Evolutionary conservation across 2,888 invertebrate genomes (phyloP).

Genomic region (Drosophila limbata): DNA sequence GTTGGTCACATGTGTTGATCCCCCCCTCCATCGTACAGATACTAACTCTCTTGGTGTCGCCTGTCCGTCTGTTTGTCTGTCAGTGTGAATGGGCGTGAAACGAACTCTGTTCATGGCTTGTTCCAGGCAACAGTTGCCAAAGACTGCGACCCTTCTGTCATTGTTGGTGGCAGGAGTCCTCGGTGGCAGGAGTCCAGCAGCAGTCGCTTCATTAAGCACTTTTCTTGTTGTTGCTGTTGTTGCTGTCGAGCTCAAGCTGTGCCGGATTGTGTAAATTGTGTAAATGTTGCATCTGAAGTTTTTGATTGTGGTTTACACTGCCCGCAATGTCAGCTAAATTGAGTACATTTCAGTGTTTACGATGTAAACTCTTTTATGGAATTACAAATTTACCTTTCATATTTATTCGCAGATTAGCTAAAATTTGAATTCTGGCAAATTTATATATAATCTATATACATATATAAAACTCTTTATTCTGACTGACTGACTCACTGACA

Average conservation of each 20-base stretch:
- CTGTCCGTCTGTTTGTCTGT: slow-evolving; percentile 24
- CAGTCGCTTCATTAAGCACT: slow-evolving; percentile 75
- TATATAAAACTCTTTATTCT: too few relatives aligned
- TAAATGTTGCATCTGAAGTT: slow-evolving; percentile 56
- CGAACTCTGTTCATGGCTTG: slow-evolving; percentile 51
- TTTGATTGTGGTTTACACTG: slow-evolving; percentile 49
- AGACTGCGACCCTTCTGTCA: slow-evolving; percentile 64
- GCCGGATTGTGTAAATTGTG: slow-evolving; percentile 61
- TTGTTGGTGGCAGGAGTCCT: slow-evolving; percentile 18
- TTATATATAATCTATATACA: too few relatives aligned
- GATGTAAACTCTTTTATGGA: slow-evolving; percentile 3
- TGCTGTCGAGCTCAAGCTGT: slow-evolving; percentile 62
- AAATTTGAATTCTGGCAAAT: background rate
- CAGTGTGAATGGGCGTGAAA: slow-evolving; percentile 70
- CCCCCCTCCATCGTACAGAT: background rate
- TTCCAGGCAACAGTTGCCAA: slow-evolving; percentile 71
- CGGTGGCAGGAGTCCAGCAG: slow-evolving; percentile 3
- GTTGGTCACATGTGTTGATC: slow-evolving; percentile 69
- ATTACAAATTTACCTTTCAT: background rate
- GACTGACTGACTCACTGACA: too few relatives aligned
- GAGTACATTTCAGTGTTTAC: slow-evolving; percentile 12
- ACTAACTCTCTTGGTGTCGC: background rate
- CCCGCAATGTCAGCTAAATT: slow-evolving; percentile 22
- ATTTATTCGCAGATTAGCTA: background rate
- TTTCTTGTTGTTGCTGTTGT: slow-evolving; percentile 27